Conservation (phyloP, 2,113 vertebrate species). For the Nematolebias whitei region DNA sequence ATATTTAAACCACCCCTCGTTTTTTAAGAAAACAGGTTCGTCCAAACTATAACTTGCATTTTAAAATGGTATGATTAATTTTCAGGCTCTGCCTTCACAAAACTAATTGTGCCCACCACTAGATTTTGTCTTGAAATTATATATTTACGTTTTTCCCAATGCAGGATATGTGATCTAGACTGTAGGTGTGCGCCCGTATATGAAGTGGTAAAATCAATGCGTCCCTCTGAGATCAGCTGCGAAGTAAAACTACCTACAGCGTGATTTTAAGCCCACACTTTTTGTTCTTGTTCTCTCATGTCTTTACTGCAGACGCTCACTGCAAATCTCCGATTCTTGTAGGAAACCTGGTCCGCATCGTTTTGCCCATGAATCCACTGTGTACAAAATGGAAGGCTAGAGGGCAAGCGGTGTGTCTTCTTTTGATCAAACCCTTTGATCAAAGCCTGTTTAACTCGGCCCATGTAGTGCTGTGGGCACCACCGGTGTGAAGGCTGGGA, state of each 20-base stretch:
- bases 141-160: slow-evolving; percentile 4
- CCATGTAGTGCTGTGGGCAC: slow-evolving; percentile 81
- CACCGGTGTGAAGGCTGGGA: slow-evolving; percentile 67
- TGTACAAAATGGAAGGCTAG: slow-evolving; percentile 77
- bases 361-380: slow-evolving; percentile 68
- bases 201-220: slow-evolving; percentile 36
- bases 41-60: neutral
- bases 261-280: slow-evolving; percentile 61
- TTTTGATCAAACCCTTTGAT: slow-evolving; percentile 79
- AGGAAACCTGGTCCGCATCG: slow-evolving; percentile 67
- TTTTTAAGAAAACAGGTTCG: no score
- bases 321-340: slow-evolving; percentile 65
- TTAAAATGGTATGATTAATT: no score
- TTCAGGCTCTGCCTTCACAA: neutral
- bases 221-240: slow-evolving; percentile 36
- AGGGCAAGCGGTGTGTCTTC: slow-evolving; percentile 77
- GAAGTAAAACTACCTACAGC: slow-evolving; percentile 57
- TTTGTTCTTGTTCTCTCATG: slow-evolving; percentile 56
- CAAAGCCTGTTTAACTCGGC: slow-evolving; percentile 79
- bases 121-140: slow-evolving; percentile 3
- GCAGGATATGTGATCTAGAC: slow-evolving; percentile 25
- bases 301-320: slow-evolving; percentile 55
- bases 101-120: neutral
- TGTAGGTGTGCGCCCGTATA: slow-evolving; percentile 41
- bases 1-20: neutral